Evolutionary conservation across 2,888 invertebrate species (phyloP), one percentile per base, ranked within the genome.

Genomic region (Parnassius orleans): DNA sequence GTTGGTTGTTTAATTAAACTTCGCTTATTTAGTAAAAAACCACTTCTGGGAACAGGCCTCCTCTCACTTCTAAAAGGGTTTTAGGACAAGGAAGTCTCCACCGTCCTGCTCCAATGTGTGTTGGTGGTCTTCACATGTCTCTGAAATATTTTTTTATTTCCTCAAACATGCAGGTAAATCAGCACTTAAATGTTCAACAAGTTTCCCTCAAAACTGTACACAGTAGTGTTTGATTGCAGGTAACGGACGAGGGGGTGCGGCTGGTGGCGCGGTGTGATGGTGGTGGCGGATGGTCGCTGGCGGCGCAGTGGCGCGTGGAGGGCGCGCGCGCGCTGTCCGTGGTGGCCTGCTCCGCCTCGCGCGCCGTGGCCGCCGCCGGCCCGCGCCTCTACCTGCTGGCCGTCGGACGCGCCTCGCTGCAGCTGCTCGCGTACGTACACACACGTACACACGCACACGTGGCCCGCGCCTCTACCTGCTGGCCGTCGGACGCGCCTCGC

Each of bases 321-420:
- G 93, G 63, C 95, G 97, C 90, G 95, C 71, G 95, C 68, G 95
- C 95, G 63, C 96, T 99, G 73, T 97, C 97, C 70, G 97, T 98
- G 12, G 98, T 98, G 2, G 95, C 97, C 3, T 96, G 97, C 81
- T 96, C 97, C 79, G 92, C 90, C 10, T 87, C 92, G 9, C 97
- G 98, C 83, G 93, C 96, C 53, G 94, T 98, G 15, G 95, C 97
- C 72, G 98, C 98, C 1, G 96, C 96, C 11, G 98, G 98, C 0
- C 95, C 96, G 94, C 95, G 87, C 94, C 95, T 69, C 1, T 81
- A 75, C 74, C 83, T 86, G 33, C 75, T 88, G 33, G 76, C 72
- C 10, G 65, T 86, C 2, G 72, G 65, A 1, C 64, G 66, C n/a
- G 58, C 75, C 41, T 64, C 60, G 10, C 63, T 67, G 11, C 61